Evolutionary conservation across 2,888 invertebrate species (phyloP).

Genomic region (Acheta domesticus): DNA sequence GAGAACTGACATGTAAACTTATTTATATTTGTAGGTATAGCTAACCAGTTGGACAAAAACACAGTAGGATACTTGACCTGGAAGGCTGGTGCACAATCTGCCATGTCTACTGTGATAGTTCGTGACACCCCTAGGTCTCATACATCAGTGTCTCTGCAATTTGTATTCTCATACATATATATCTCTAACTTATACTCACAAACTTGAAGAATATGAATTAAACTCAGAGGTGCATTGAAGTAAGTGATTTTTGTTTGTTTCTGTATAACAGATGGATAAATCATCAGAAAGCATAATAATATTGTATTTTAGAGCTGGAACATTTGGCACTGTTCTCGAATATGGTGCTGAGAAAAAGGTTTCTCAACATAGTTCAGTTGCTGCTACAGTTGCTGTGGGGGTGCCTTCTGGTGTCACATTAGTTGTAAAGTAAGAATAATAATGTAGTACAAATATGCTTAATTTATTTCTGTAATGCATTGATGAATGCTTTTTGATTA

Average conservation of each 20-base stretch:
- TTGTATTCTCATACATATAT: conserved; percentile 77
- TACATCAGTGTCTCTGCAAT: conserved; percentile 68
- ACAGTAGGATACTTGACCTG: conserved; percentile 86
- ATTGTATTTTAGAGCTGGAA: conserved; percentile 63
- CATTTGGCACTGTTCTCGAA: conserved; percentile 81
- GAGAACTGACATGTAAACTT: not conserved
- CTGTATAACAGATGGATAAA: conserved; percentile 3
- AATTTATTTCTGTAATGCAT: too few species aligned
- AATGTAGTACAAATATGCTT: not conserved
- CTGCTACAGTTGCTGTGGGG: conserved; percentile 81
- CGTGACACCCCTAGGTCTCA: conserved; percentile 69
- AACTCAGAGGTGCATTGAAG: conserved; percentile 74
- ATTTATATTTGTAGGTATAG: conserved; percentile 59
- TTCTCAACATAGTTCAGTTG: conserved; percentile 82
- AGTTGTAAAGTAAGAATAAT: conserved; percentile 68
- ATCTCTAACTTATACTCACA: conserved; percentile 71
- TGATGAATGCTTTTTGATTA: conserved; percentile 34
- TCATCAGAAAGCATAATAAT: conserved; percentile 25
- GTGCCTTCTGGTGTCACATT: conserved; percentile 84
- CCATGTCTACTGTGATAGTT: conserved; percentile 78
- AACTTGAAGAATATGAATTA: conserved; percentile 73
- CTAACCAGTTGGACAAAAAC: conserved; percentile 80
- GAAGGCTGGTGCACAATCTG: conserved; percentile 63
- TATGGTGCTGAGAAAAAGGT: conserved; percentile 92
- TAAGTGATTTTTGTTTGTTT: conserved; percentile 51